Base-by-base conservation (phyloP, 2,113 vertebrate species). In the Lucifuga dentata region DNA sequence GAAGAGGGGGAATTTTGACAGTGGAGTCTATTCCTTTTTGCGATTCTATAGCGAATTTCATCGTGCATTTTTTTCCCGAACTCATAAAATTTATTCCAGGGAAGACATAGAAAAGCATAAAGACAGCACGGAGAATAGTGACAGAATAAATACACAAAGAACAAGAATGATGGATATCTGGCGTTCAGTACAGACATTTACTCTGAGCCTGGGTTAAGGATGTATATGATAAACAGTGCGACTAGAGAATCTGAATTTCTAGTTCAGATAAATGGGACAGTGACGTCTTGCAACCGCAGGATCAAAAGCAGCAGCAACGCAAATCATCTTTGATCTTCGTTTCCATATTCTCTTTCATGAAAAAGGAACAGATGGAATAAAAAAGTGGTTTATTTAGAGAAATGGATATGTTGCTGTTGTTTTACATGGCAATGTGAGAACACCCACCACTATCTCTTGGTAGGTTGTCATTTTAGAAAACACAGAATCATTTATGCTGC, bases 1-100 rank as follows among this genome's bases (percentile, higher is more conserved):
- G 63, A 53, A 20, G 59, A 51, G 50, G 53, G 32, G 59, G 83
- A 69, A 67, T 80, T 73, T 76, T 39, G 38, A 40, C 45, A 58
- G 19, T 26, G 11, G 3, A 29, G 26, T 29, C 3, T 29, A 5
- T 29, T 29, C 26, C 3, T 29, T 29, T 29, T 29, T 3, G 26
- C 3, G 26, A 3, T 29, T 29, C 7, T 29, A 29, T 7, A 29
- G 26, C 26, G 3, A 7, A 29, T 29, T 29, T 29, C 26, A 29
- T 7, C 3, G 26, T 29, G 26, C 26, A 3, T 5, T 29, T 29
- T 29, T 29, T 29, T 29, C 26, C 26, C 26, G 7, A 29, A 29
- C 26, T 29, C 26, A 29, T 29, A 29, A 29, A 29, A 29, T 5
- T 29, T n/a, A n/a, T n/a, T n/a, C n/a, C n/a, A n/a, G n/a, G n/a